Base-by-base conservation (phyloP, 2,888 invertebrate species). In the Lasioglossum zephyrum region DNA sequence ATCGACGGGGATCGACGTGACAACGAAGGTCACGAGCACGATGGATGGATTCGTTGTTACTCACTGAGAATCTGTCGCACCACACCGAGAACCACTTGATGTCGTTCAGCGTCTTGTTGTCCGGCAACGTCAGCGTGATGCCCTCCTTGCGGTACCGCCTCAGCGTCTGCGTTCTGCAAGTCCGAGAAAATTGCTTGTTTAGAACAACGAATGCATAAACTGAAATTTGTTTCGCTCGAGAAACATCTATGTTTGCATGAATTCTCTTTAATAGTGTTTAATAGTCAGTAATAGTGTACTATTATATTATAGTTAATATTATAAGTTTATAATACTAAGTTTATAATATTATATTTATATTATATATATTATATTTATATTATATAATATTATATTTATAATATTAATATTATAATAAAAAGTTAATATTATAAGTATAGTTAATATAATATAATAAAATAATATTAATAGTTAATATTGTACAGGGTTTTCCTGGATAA, bases 31-130 rank as follows among this genome's bases (percentile, higher is more conserved):
- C 89, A 91, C 85, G 89, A 89, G 84, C 88, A 70, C 49, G 39
- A 80, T 63, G 41, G 53, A 49, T 6, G 13, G n/a, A 41, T 72
- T 16, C 26, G 18, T 73, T 57, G 49, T 80, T 92, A 96, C 97
- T 97, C 93, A 98, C 98, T 81, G 97, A 96, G 93, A 97, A 98
- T 94, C 98, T 98, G 93, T 98, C 98, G 95, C 98, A 99, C 98
- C 98, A 99, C 60, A 99, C 97, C 18, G 98, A 97, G 95, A 99
- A 97, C 98, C 98, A 98, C 94, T 97, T 97, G 94, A 98, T 96
- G 95, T 98, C 98, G 92, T 96, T 96, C 85, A 99, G 96, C 49
- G 97, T 98, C 94, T 97, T 97, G 73, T 98, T 98, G 91, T 98
- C 98, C 0, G 99, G 99, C 90, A 99, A 96, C 22, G 98, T 97